Evolutionary conservation across 2,888 invertebrate species (phyloP), one percentile per base, ranked within the genome.

Genomic region (Xanthorhoe spadicearia): DNA sequence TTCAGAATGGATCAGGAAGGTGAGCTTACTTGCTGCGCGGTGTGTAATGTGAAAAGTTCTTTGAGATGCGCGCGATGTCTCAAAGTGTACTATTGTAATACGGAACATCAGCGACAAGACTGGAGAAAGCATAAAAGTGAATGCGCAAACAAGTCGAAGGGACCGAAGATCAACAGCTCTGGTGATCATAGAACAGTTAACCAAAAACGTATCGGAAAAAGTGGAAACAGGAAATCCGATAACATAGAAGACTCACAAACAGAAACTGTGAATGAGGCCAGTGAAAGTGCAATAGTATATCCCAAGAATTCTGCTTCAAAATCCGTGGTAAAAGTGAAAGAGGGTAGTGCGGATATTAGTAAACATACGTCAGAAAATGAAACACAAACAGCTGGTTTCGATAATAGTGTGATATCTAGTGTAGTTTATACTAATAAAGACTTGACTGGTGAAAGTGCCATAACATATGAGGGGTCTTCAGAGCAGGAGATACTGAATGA

Each of bases 61-160:
- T 90, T 95, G 71, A 94, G 96, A 77, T 97, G 97, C 88, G 94
- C 95, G 74, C 94, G 96, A 76, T 97, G 97, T 85, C 95, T 96
- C 82, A 88, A 87, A 68, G 94, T 95, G 58, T 96, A 95, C 86
- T 97, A 97, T 87, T 97, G 97, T 88, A 96, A 95, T 68, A 96
- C 95, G 75, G 95, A 95, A 71, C 97, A 97, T 85, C 97, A 97
- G 87, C 95, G 94, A 72, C 92, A 94, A 78, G 96, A 97, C 83
- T 97, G 97, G 97, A 95, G 95, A 81, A 94, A 92, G 74, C 97
- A 97, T 82, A 97, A 95, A 90, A 88, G 87, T 74, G 91, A 94
- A 76, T 96, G 96, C 83, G 86, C 87, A 59, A 86, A 87, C 48
- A 90, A 92, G 78, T 81, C 89, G 72, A 88, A 86, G 75, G 83